Evolutionary conservation across 2,888 invertebrate genomes (phyloP), one percentile per base, ranked within the genome.

Genomic region (Mellilla xanthometata): DNA sequence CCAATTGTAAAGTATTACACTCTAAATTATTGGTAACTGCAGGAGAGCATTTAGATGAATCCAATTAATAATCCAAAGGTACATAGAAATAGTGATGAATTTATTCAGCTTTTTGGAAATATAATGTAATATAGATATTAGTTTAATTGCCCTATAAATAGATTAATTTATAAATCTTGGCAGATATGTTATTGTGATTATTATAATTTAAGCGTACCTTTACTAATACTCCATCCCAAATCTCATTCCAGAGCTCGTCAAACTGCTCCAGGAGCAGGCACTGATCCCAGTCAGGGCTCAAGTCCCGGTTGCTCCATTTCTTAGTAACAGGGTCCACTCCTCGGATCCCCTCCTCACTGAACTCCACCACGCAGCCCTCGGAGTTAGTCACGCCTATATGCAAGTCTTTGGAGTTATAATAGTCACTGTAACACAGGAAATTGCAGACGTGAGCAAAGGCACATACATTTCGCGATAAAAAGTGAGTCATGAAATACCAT

Each of bases 311-410:
- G 56, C 72, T 85, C 84, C 95, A 95, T 62, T 93, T 93, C 67
- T 94, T 93, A 28, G 91, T 88, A 85, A 91, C 35, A 79, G 90
- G 64, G 84, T 90, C 78, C 40, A 82, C 75, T 48, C 87, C 81
- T 53, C 90, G 80, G 40, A 97, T 89, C 23, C 97, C 97, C 63
- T 93, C 90, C 62, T 92, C 93, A 86, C 97, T 96, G 76, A 95
- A 97, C 85, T 97, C 97, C 49, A 95, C 93, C 36, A 97, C 94
- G 65, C 90, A 91, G 24, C 96, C 95, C 49, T 89, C 89, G 5
- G 96, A 96, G 68, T 95, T 94, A 40, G 97, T 97, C 54, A 97
- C 93, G 43, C 96, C 97, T 76, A 97, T 96, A 81, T 98, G 97
- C 54, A 98, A 92, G 86, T 97, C 95, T 76, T 94, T 94, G 32